phyloP scores from a whole-genome alignment of 2,113 vertebrate species.

The Nycticryphes semicollaris region DNA sequence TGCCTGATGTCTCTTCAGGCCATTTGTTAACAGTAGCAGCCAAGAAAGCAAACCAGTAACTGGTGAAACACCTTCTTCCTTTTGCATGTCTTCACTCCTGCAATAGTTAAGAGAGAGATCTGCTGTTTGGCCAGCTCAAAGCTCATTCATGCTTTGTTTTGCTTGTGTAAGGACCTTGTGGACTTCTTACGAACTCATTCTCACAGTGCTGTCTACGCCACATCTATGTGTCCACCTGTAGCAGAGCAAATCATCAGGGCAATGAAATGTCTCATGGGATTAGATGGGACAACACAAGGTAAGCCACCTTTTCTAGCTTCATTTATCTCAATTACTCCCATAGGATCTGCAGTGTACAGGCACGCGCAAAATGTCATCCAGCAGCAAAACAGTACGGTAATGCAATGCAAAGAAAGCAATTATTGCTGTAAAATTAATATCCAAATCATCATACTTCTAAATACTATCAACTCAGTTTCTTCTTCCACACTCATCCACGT shows the following conservation, averaged over 20 bases:
- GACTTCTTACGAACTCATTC: slow-evolving; percentile 87
- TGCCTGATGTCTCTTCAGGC: slow-evolving; percentile 28
- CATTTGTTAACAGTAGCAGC: not conserved
- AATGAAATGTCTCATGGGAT: slow-evolving; percentile 88
- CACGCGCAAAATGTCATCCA: not conserved
- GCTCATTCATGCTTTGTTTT: slow-evolving; percentile 58
- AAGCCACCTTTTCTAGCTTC: slow-evolving; percentile 43
- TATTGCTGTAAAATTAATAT: not conserved
- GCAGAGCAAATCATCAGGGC: slow-evolving; percentile 87
- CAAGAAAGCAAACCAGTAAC: not conserved
- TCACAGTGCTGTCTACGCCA: slow-evolving; percentile 86
- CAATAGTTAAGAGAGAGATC: not conserved
- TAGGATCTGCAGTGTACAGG: not conserved
- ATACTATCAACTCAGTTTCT: not conserved
- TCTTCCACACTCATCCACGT: not conserved
- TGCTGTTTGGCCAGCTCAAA: not conserved
- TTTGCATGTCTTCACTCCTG: not conserved
- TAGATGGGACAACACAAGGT: slow-evolving; percentile 85
- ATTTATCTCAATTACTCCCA: not conserved
- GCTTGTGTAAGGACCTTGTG: slow-evolving; percentile 83
- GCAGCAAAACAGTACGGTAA: not conserved
- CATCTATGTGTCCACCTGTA: slow-evolving; percentile 85
- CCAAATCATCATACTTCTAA: not conserved
- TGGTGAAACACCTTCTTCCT: not conserved
- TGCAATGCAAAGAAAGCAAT: not conserved